Evolutionary conservation across 2,888 invertebrate species (phyloP).

Genomic region (Pristionchus mayeri): DNA sequence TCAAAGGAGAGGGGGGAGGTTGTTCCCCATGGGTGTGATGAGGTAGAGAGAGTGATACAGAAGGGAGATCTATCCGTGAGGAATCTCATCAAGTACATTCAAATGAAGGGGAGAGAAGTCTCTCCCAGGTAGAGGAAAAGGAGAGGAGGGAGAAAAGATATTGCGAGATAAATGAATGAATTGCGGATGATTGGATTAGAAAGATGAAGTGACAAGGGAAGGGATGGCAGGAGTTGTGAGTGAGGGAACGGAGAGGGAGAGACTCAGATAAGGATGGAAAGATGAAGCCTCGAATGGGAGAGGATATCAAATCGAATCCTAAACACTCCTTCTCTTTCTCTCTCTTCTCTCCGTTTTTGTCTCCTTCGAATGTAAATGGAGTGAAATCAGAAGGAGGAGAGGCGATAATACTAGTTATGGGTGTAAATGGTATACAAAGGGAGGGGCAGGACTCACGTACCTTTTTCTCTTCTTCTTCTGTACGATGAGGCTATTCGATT

Average conservation of each 20-base stretch:
- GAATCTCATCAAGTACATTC: background rate
- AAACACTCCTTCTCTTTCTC: constrained; percentile 6
- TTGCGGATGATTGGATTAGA: constrained; percentile 14
- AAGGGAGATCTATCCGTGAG: background rate
- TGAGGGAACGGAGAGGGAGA: background rate
- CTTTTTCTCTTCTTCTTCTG: constrained; percentile 49
- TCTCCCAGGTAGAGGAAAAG: background rate
- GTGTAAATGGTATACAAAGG: constrained; percentile 38
- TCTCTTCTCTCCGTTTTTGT: constrained; percentile 13
- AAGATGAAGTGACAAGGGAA: background rate
- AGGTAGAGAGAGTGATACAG: constrained; percentile 13
- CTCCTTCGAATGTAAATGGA: background rate
- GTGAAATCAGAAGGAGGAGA: constrained; percentile 4
- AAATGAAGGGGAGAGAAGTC: constrained; percentile 39
- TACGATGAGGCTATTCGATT: constrained; percentile 44
- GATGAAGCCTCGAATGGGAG: background rate
- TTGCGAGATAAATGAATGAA: background rate
- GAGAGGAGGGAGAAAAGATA: background rate
- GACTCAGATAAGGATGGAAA: constrained; percentile 11
- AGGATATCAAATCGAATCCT: constrained; percentile 15
- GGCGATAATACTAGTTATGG: constrained; percentile 16
- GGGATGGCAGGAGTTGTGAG: background rate
- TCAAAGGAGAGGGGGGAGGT: background rate
- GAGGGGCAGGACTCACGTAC: background rate
- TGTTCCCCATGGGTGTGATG: background rate